Evolutionary conservation across 2,888 invertebrate genomes (phyloP).

Genomic region (Agrotis puta): DNA sequence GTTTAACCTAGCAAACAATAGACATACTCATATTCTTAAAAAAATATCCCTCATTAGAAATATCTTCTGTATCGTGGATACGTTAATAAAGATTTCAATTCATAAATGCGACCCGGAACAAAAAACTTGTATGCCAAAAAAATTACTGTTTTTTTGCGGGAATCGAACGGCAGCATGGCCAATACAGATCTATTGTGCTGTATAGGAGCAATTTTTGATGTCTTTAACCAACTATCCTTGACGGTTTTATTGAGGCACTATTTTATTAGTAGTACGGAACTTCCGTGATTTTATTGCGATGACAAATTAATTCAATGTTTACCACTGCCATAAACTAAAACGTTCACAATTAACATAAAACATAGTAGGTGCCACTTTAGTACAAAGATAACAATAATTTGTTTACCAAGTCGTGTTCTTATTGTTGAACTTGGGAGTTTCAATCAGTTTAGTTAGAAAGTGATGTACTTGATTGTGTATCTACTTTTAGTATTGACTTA

Average conservation of each 20-base stretch:
- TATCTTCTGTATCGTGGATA: too few species aligned
- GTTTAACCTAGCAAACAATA: too few species aligned
- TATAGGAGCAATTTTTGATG: background rate
- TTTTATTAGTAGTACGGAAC: background rate
- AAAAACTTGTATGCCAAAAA: too few species aligned
- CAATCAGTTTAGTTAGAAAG: constrained; percentile 28
- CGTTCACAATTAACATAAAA: constrained; percentile 1
- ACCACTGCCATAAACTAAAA: constrained; percentile 11
- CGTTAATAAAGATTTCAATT: too few species aligned
- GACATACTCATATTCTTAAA: too few species aligned
- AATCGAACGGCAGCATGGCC: too few species aligned
- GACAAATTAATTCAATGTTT: constrained; percentile 20
- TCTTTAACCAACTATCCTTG: background rate
- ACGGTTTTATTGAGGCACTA: background rate
- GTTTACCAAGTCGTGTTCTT: constrained; percentile 13
- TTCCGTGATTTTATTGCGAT: constrained; percentile 1
- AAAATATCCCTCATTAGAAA: too few species aligned
- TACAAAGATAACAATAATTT: constrained; percentile 3
- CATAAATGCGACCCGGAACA: too few species aligned
- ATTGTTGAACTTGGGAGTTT: constrained; percentile 13
- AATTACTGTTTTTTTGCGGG: too few species aligned
- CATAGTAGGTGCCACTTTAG: background rate
- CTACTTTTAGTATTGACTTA: background rate
- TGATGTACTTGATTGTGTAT: constrained; percentile 2
- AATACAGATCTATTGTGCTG: background rate